Evolutionary conservation across 2,113 vertebrate species (phyloP).

Genomic region (Reinhardtius hippoglossoides): DNA sequence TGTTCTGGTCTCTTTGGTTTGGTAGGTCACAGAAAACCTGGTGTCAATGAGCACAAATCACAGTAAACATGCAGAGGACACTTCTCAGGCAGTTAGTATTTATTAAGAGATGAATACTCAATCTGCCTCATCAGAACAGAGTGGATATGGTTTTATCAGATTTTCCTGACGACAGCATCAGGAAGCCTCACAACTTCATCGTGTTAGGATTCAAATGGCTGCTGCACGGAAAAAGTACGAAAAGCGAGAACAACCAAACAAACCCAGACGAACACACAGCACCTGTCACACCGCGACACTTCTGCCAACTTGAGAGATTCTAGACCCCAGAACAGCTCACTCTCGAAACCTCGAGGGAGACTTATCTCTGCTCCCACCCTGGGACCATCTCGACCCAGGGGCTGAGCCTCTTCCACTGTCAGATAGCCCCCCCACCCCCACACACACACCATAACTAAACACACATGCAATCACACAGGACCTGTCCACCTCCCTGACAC

Average conservation of each 20-base stretch:
- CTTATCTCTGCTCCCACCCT: not conserved
- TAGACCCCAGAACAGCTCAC: not conserved
- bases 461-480: conserved; percentile 5
- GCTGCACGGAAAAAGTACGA: not conserved
- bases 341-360: not conserved
- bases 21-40: no score
- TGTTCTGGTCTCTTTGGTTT: no score
- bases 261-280: not conserved
- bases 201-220: not conserved
- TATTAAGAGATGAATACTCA: no score
- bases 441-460: not conserved
- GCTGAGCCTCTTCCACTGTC: not conserved
- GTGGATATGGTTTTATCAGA: not conserved
- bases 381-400: not conserved
- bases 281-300: not conserved
- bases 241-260: not conserved
- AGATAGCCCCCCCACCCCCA: not conserved
- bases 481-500: conserved; percentile 11
- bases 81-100: not conserved
- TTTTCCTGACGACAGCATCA: not conserved
- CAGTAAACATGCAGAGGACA: no score
- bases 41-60: no score
- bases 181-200: not conserved
- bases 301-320: not conserved
- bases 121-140: not conserved